Evolutionary conservation across 2,797 vertebrate genomes (phyloP), one percentile per base, ranked within the genome.

Genomic region (Hoplostethus mediterraneus): DNA sequence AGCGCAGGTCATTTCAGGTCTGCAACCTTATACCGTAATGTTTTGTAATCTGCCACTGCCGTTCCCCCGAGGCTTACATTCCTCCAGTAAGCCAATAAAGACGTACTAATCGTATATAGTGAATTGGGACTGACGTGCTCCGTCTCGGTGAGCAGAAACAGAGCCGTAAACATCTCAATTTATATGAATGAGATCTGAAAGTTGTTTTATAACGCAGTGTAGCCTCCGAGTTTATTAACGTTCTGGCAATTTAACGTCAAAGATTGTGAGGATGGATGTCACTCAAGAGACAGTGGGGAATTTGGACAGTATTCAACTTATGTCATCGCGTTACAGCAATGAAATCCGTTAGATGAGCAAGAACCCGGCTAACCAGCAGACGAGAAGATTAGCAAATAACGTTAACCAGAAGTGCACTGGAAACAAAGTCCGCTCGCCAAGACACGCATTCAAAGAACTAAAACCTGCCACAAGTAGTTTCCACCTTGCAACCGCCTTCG

Each of bases 1-100:
- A 51, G 40, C 48, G 42, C 63, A 44, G 88, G 84, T 88, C 74
- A 75, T 79, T 64, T 74, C 73, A 74, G 74, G 75, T 81, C 73
- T 38, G 12, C 83, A 88, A 86, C 72, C 49, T 49, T 73, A 71
- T 57, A 81, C 74, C 51, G 36, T 60, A 10, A 65, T 85, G 83
- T 90, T 86, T 87, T 80, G 60, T 78, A 87, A 83, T 77, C 75
- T 80, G 73, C 71, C 73, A 63, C 65, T 28, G 28, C 47, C 3
- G 4, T 71, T 69, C 76, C 58, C 53, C 53, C 3, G 51, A 71
- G 76, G 80, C 65, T 75, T 47, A 80, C 85, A 87, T 91, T 92
- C 85, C 77, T 78, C 54, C 56, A 30, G 57, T 83, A 80, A 89
- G 73, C 85, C 82, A 85, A 77, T 56, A 79, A 72, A 67, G 73